These are phyloP conservation scores for Aphelinus certus DNA, from an alignment of 1,140 invertebrate species.

Conservation along the genomic window DNA sequence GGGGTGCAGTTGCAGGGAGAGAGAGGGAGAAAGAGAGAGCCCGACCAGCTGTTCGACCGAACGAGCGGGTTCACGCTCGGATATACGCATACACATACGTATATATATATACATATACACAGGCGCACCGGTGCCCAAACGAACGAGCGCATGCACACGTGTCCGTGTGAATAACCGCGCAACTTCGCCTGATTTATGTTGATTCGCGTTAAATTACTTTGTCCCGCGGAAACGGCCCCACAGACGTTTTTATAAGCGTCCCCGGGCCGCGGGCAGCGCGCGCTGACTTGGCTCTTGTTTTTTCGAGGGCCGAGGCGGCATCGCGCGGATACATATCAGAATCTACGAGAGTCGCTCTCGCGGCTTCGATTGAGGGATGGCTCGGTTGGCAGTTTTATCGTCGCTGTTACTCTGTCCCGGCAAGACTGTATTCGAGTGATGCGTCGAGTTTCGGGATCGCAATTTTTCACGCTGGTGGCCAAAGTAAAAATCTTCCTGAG, in stretches of 20 bases:
- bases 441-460: too few relatives aligned
- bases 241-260: slow-evolving; percentile 44
- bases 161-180: slow-evolving; percentile 45
- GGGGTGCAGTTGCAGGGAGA: too few relatives aligned
- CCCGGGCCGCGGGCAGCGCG: background rate
- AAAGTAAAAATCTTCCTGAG: too few relatives aligned
- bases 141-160: background rate
- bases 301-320: too few relatives aligned
- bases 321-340: too few relatives aligned
- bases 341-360: too few relatives aligned
- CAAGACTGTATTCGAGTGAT: too few relatives aligned
- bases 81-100: slow-evolving; percentile 13
- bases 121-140: background rate
- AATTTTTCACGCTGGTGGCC: too few relatives aligned
- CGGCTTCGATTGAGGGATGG: too few relatives aligned
- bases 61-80: slow-evolving; percentile 9
- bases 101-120: background rate
- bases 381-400: too few relatives aligned
- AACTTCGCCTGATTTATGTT: slow-evolving; percentile 54
- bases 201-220: slow-evolving; percentile 57
- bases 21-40: too few relatives aligned
- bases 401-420: too few relatives aligned
- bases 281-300: background rate
- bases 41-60: background rate
- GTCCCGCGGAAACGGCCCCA: slow-evolving; percentile 36